A percentile compares a stretch with the other conserved stretches of the same genome.
These are phyloP conservation scores for Drosophila kanekoi DNA, from an alignment of 2,888 invertebrate genomes.

Conservation along the genomic window DNA sequence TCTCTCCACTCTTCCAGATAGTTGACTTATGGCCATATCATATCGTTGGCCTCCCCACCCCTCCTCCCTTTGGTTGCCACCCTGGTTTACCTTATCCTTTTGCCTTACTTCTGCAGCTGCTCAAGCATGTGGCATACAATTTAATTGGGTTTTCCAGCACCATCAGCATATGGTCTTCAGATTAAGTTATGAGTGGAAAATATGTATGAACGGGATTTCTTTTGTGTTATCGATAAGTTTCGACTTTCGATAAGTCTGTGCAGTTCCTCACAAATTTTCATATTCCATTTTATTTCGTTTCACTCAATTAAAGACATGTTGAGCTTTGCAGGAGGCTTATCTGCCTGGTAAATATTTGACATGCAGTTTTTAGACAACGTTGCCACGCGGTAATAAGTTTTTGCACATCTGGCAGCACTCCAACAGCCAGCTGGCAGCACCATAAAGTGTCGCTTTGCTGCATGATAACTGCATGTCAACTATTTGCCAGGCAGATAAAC, in stretches of 20 bases:
- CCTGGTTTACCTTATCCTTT: slow-evolving; percentile 11
- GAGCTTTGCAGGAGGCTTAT: too few species aligned
- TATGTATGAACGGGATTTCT: neutral
- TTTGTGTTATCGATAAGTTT: neutral
- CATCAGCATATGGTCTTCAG: slow-evolving; percentile 31
- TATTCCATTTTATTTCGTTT: too few species aligned
- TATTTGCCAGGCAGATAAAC: neutral
- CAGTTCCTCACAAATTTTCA: too few species aligned
- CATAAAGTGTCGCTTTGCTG: too few species aligned
- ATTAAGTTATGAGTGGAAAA: slow-evolving; percentile 11
- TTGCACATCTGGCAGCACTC: too few species aligned
- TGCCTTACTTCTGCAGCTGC: slow-evolving; percentile 14
- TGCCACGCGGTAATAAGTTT: too few species aligned
- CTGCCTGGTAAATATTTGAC: too few species aligned
- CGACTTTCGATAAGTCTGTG: neutral
- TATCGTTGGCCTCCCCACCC: neutral
- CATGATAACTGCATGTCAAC: neutral
- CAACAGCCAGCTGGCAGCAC: too few species aligned
- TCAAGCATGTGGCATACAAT: slow-evolving; percentile 43
- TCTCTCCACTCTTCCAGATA: slow-evolving; percentile 31
- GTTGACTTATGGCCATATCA: slow-evolving; percentile 64
- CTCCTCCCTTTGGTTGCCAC: too few species aligned
- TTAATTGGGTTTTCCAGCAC: slow-evolving; percentile 43
- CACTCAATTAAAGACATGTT: too few species aligned
- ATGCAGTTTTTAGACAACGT: too few species aligned